These are phyloP conservation scores for Pandion haliaetus DNA, from an alignment of 2,113 vertebrate genomes.

Conservation along the genomic window DNA sequence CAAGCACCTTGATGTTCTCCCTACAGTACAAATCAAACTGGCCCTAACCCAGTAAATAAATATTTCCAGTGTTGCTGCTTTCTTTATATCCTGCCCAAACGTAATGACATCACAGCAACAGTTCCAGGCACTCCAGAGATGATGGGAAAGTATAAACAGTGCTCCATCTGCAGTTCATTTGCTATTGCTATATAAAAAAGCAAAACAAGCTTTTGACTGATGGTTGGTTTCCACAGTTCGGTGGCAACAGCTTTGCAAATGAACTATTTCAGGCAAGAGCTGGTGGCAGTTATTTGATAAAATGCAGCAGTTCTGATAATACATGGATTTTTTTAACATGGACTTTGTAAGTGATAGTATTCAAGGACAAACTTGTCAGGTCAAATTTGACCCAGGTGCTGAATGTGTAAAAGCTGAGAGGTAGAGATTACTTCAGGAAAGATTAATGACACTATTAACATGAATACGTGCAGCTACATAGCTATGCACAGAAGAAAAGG, in stretches of 20 bases:
- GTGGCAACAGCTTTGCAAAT: conserved; percentile 29
- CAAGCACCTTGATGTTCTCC: background rate
- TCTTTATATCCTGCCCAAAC: background rate
- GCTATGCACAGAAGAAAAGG: background rate
- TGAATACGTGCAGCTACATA: background rate
- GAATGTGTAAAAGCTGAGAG: conserved; percentile 20
- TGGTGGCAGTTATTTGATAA: conserved; percentile 47
- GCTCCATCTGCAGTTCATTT: conserved; percentile 50
- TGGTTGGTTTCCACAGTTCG: conserved; percentile 35
- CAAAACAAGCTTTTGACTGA: conserved; percentile 36
- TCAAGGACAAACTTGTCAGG: conserved; percentile 47
- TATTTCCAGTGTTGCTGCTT: background rate
- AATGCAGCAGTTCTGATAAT: conserved; percentile 18
- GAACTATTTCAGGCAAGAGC: background rate
- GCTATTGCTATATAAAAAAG: background rate
- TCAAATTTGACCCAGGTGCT: conserved; percentile 47
- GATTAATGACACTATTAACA: conserved; percentile 32
- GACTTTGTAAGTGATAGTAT: background rate
- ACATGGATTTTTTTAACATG: background rate
- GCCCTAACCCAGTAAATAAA: background rate
- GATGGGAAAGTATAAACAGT: conserved; percentile 52
- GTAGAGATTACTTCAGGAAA: conserved; percentile 19
- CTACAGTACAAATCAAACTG: background rate
- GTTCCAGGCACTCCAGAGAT: background rate
- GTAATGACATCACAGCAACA: background rate